Evolutionary conservation across 2,888 invertebrate species (phyloP).

Genomic region (Notodonta ziczac): DNA sequence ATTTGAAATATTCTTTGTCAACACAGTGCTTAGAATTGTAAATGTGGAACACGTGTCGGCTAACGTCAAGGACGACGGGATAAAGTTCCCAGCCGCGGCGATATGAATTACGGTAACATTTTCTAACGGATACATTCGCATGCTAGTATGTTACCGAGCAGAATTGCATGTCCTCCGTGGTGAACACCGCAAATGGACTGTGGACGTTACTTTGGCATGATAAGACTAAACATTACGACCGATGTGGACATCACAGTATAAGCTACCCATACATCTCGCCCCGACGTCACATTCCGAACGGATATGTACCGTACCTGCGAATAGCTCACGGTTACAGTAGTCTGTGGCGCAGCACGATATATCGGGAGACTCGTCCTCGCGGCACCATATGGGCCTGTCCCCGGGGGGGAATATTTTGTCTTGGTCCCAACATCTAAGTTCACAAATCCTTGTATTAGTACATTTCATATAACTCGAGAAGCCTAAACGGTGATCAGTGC

Average conservation of each 20-base stretch:
- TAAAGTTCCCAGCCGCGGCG: slow-evolving; percentile 10
- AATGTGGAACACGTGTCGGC: slow-evolving; percentile 16
- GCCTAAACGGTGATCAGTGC: slow-evolving; percentile 75
- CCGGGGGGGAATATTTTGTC: slow-evolving; percentile 85
- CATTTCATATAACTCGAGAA: slow-evolving; percentile 25
- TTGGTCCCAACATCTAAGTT: slow-evolving; percentile 86
- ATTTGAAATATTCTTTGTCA: background rate
- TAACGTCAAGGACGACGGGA: slow-evolving; percentile 23
- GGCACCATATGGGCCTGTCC: slow-evolving; percentile 86
- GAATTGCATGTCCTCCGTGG: slow-evolving; percentile 24
- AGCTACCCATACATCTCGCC: slow-evolving; percentile 64
- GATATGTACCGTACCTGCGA: slow-evolving; percentile 68
- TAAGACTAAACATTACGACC: slow-evolving; percentile 50
- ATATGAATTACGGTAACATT: slow-evolving; percentile 30
- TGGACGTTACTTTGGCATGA: slow-evolving; percentile 25
- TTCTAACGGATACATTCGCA: slow-evolving; percentile 41
- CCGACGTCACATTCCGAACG: slow-evolving; percentile 63
- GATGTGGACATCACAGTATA: slow-evolving; percentile 73
- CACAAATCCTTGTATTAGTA: slow-evolving; percentile 67
- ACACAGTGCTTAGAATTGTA: slow-evolving; percentile 15
- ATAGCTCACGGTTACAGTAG: slow-evolving; percentile 86
- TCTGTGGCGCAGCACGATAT: slow-evolving; percentile 88
- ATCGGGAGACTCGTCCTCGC: slow-evolving; percentile 68
- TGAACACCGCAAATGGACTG: slow-evolving; percentile 37
- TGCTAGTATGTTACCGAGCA: slow-evolving; percentile 43